Percentiles rank a stretch among this genome's conserved stretches.
Evolutionary conservation across 2,888 invertebrate species (phyloP).

Genomic region (Eugnorisma glareosa): DNA sequence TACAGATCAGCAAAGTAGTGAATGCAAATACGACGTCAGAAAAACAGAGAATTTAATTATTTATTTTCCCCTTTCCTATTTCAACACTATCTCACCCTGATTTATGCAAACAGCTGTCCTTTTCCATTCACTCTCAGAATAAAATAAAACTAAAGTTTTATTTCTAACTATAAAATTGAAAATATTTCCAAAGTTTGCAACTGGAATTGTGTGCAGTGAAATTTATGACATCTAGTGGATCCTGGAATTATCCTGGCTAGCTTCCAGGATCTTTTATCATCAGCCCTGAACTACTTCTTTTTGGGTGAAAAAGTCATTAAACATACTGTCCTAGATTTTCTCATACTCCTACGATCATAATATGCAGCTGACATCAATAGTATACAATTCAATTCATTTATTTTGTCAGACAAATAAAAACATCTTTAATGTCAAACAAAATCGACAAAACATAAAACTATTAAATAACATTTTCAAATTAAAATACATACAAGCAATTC

Average conservation of each 20-base stretch:
- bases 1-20: background rate
- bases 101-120: conserved; percentile 19
- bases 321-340: background rate
- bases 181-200: conserved; percentile 44
- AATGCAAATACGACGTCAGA: conserved; percentile 13
- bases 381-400: no score
- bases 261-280: conserved; percentile 37
- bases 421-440: no score
- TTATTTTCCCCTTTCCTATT: background rate
- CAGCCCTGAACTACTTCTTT: conserved; percentile 10
- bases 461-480: no score
- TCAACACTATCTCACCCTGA: conserved; percentile 12
- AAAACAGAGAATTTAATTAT: conserved; percentile 20
- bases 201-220: conserved; percentile 27
- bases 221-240: conserved; percentile 31
- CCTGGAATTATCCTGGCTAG: conserved; percentile 21
- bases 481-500: no score
- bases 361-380: no score
- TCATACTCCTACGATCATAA: background rate
- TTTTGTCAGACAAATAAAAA: no score
- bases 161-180: conserved; percentile 41
- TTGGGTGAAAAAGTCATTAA: conserved; percentile 6
- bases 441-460: no score
- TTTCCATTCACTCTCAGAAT: conserved; percentile 7
- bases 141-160: conserved; percentile 47